These are phyloP conservation scores for Grammomys dolichurus DNA, from an alignment of 2,113 vertebrate genomes.

Conservation along the genomic window DNA sequence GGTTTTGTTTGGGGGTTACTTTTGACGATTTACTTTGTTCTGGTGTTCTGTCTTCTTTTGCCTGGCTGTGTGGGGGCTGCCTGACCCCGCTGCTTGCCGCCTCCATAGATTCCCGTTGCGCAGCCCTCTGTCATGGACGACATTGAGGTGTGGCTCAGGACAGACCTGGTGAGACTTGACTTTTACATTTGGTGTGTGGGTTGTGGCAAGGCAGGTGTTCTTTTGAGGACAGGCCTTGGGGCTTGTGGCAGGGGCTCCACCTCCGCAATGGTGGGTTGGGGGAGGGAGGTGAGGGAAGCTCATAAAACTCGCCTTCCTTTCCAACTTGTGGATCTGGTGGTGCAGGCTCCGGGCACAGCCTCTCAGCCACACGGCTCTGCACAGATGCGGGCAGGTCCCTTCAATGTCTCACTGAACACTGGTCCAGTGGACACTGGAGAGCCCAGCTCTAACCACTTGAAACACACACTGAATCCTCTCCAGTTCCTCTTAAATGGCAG, in stretches of 20 bases:
- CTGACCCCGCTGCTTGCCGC: conserved; percentile 88
- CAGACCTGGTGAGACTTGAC: conserved; percentile 97
- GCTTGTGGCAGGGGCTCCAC: neutral
- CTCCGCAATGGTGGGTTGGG: neutral
- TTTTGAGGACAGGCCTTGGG: neutral
- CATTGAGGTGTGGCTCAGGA: conserved; percentile 99
- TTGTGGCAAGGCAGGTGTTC: neutral
- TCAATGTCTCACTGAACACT: neutral
- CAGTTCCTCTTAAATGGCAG: neutral
- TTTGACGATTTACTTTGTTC: conserved; percentile 87
- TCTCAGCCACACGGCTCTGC: neutral
- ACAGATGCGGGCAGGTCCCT: neutral
- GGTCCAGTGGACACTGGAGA: neutral
- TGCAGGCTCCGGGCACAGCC: neutral
- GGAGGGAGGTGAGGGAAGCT: neutral
- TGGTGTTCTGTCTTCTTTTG: conserved; percentile 83
- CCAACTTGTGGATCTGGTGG: no score
- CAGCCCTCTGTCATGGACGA: conserved; percentile 99
- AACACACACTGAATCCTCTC: neutral
- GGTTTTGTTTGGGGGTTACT: conserved; percentile 83
- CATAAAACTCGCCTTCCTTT: neutral
- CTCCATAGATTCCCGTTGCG: conserved; percentile 92
- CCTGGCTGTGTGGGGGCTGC: conserved; percentile 90
- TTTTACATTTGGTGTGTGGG: conserved; percentile 85
- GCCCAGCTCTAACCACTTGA: neutral